Evolutionary conservation across 2,888 invertebrate genomes (phyloP).

Genomic region (Hyposoter didymator): DNA sequence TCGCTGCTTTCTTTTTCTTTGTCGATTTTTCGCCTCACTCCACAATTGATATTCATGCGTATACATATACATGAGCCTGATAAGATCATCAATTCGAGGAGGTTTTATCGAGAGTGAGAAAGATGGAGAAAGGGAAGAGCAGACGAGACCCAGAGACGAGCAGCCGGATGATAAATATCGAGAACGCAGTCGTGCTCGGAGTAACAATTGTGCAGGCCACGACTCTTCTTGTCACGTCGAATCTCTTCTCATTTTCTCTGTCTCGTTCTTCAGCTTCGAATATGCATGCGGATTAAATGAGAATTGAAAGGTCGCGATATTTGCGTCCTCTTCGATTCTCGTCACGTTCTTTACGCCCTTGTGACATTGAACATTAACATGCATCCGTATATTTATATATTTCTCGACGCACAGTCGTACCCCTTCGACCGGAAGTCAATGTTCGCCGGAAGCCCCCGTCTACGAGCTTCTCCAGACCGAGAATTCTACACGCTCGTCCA

Average conservation of each 20-base stretch:
- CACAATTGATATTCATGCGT: conserved; percentile 4
- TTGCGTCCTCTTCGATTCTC: conserved; percentile 2
- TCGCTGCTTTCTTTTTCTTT: conserved; percentile 42
- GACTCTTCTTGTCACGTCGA: conserved; percentile 49
- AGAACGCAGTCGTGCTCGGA: conserved; percentile 64
- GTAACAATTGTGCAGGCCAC: conserved; percentile 59
- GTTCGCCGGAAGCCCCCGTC: conserved; percentile 78
- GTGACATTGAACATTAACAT: conserved; percentile 27
- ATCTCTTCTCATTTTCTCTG: conserved; percentile 42
- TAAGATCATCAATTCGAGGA: conserved; percentile 50
- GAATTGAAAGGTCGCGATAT: conserved; percentile 9
- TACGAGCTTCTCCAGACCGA: conserved; percentile 73
- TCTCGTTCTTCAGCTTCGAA: conserved; percentile 36
- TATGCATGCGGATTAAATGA: conserved; percentile 19
- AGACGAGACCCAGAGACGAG: conserved; percentile 37
- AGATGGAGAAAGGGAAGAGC: conserved; percentile 14
- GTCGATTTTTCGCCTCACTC: conserved; percentile 14
- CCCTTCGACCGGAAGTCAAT: conserved; percentile 79
- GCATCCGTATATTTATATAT: conserved; percentile 26
- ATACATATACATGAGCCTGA: conserved; percentile 20
- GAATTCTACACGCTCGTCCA: conserved; percentile 68
- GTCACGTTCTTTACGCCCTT: conserved; percentile 15
- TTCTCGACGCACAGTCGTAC: conserved; percentile 63
- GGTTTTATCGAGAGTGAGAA: conserved; percentile 34
- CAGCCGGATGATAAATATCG: conserved; percentile 64